phyloP scores from a whole-genome alignment of 2,888 invertebrate genomes.

The Mechanitis messenoides region DNA sequence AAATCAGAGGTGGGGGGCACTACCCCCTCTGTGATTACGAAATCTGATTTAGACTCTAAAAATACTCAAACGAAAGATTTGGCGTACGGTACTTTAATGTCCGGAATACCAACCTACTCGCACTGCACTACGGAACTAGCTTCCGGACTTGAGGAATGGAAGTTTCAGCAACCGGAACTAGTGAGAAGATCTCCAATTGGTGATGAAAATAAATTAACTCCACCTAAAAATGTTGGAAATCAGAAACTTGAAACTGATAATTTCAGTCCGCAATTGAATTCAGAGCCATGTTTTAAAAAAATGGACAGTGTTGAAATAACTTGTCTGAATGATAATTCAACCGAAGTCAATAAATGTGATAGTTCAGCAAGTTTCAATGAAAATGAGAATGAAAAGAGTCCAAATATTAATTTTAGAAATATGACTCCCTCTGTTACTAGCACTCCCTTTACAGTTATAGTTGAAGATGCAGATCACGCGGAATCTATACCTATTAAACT shows the following conservation, averaged over 20 bases:
- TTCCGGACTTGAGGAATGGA: conserved; percentile 59
- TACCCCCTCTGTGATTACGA: conserved; percentile 48
- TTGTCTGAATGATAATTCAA: conserved; percentile 49
- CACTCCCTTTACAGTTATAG: conserved; percentile 48
- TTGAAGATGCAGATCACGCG: conserved; percentile 32
- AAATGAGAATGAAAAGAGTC: conserved; percentile 41
- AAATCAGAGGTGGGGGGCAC: conserved; percentile 48
- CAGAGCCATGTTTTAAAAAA: conserved; percentile 48
- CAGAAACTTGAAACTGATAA: conserved; percentile 23
- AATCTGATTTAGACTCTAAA: conserved; percentile 53
- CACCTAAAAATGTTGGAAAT: conserved; percentile 39
- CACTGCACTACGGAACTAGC: conserved; percentile 59
- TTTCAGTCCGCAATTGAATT: conserved; percentile 42
- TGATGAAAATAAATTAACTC: conserved; percentile 41
- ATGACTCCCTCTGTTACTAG: conserved; percentile 60
- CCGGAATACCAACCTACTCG: conserved; percentile 59
- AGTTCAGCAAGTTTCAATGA: conserved; percentile 28
- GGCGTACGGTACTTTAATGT: conserved; percentile 61
- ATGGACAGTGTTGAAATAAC: conserved; percentile 65
- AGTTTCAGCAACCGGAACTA: conserved; percentile 55
- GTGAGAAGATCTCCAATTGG: conserved; percentile 54
- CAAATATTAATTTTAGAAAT: conserved; percentile 45
- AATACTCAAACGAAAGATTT: conserved; percentile 61
- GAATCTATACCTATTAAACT: conserved; percentile 45
- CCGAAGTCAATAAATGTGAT: conserved; percentile 38